Evolutionary conservation across 2,888 invertebrate genomes (phyloP), one percentile per base, ranked within the genome.

Genomic region (Idaea dimidiata): DNA sequence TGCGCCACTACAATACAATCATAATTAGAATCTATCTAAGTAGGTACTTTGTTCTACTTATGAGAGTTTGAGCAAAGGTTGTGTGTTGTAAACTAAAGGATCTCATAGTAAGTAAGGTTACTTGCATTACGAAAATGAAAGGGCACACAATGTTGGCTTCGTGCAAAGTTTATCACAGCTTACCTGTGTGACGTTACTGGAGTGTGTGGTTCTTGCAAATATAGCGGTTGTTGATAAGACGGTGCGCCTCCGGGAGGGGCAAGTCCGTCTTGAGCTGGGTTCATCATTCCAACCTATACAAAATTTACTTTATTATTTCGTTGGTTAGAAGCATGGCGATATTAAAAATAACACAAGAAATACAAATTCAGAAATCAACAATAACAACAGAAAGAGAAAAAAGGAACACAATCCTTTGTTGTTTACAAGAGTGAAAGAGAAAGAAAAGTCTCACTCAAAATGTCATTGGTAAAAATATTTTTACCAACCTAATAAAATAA

Each of bases 151-250:
- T 24, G 43, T 43, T 43, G 10, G 43, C 43, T 43, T 43, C 10
- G 14, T 43, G 43, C 43, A 43, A 43, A 10, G 43, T 10, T 43
- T 43, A 43, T 43, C 43, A 14, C 7, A 7, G 72, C 73, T 68
- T 78, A 92, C 92, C 89, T 86, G 74, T 92, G 91, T 58, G 91
- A 80, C 59, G 91, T 92, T 59, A 91, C 91, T 61, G 92, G 92
- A 14, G 91, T 88, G 62, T 92, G 92, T 24, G 92, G 92, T 72
- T 92, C 92, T 82, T 94, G 94, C 70, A 96, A 89, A 79, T 96
- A 96, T 31, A 96, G 86, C 58, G 96, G 95, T 81, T 96, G 96
- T 80, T 96, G 96, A 83, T 96, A 96, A 0, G 93, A 93, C 8
- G 93, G 93, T 14, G 93, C 91, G 18, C 94, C 94, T 67, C 93